Evolutionary conservation across 2,888 invertebrate species (phyloP), one percentile per base, ranked within the genome.

Genomic region (Synanthedon myopaeformis): DNA sequence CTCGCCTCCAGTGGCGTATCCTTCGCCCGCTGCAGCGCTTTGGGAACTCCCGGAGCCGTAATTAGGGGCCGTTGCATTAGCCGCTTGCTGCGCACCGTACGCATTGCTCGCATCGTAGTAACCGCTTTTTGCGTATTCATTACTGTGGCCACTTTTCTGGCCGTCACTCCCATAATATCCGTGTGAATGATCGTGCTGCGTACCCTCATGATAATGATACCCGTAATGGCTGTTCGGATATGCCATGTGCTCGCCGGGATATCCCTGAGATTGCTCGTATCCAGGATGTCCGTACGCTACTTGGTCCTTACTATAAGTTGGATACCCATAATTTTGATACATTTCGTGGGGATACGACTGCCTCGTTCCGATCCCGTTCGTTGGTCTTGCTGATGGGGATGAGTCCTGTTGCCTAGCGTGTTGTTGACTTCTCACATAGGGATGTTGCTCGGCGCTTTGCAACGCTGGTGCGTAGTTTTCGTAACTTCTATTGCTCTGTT

Each of bases 241-340:
- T 2, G 69, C 74, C 80, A 86, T 77, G 60, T 86, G 84, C 45
- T 87, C 86, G 1, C 72, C 77, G 13, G 77, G 69, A 63, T 87
- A 87, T 42, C 72, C 74, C 59, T 86, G 86, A n/a, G 79, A 58
- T 76, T 83, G 78, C 59, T 89, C 77, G 75, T 89, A 87, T 45
- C 91, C 90, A 54, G 91, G 90, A 61, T 91, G 91, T 3, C 88
- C 89, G 58, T 90, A 90, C 3, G 79, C 82, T 41, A 72, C 79
- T 58, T 89, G 89, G 48, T 89, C 89, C 57, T 89, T 88, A 13
- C 85, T 85, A 59, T 88, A 88, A 51, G 84, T 82, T 35, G 89
- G 84, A 58, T 88, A 88, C 35, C 90, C 89, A 61, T 89, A 88
- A 58, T 83, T 81, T 57, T 89, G 89, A 56, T 89, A 87, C 66